phyloP scores from a whole-genome alignment of 2,888 invertebrate genomes.

The Therioaphis trifolii region DNA sequence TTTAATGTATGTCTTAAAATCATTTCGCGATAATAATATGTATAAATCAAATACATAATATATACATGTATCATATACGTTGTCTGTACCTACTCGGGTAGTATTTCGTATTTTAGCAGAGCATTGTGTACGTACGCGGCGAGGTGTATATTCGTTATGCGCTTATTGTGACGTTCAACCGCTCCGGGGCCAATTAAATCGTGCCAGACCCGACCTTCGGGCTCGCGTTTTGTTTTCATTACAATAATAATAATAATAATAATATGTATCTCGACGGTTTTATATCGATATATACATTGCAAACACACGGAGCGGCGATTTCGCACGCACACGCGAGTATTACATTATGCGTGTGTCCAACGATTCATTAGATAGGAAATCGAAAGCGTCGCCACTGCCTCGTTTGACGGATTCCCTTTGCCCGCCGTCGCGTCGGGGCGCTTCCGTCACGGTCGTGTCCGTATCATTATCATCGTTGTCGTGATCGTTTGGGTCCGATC shows the following conservation, averaged over 20 bases:
- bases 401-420: no score
- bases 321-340: background rate
- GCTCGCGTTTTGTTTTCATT: background rate
- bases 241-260: background rate
- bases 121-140: background rate
- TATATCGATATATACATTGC: background rate
- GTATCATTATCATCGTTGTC: no score
- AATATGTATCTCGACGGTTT: no score
- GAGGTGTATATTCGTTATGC: background rate
- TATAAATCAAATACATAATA: no score
- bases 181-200: conserved; percentile 54
- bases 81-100: no score
- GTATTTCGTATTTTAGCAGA: no score
- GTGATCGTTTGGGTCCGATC: no score
- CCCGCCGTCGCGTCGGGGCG: no score
- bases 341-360: background rate
- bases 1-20: background rate
- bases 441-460: no score
- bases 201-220: conserved; percentile 43
- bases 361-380: background rate
- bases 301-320: background rate
- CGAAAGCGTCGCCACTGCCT: background rate
- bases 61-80: no score
- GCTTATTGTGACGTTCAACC: background rate
- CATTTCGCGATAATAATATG: background rate